Evolutionary conservation across 2,888 invertebrate genomes (phyloP).

Genomic region (Ormia ochracea): DNA sequence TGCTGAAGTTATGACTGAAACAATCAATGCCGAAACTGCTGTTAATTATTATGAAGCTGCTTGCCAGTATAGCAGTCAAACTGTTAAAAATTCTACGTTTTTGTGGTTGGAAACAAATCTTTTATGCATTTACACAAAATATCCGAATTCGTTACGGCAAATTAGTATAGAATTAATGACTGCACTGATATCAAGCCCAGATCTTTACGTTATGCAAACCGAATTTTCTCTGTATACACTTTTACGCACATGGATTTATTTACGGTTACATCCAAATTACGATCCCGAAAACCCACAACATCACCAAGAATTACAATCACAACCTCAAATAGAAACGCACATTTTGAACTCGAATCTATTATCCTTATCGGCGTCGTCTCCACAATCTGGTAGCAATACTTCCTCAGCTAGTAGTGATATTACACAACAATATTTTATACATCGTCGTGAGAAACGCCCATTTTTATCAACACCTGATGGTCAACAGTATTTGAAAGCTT

Average conservation of each 20-base stretch:
- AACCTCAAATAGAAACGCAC: constrained; percentile 24
- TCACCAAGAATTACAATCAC: constrained; percentile 64
- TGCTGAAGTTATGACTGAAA: constrained; percentile 84
- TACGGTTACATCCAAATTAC: constrained; percentile 78
- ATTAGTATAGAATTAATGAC: constrained; percentile 83
- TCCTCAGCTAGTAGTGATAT: constrained; percentile 68
- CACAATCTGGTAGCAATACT: constrained; percentile 50
- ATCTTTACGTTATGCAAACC: constrained; percentile 86
- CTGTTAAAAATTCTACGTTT: constrained; percentile 81
- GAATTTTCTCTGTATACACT: constrained; percentile 86
- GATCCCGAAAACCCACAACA: constrained; percentile 74
- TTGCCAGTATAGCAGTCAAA: constrained; percentile 82
- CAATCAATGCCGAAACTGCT: constrained; percentile 84
- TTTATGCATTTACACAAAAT: constrained; percentile 80
- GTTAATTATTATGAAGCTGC: constrained; percentile 83
- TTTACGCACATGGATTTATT: constrained; percentile 83
- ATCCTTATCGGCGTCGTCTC: not conserved
- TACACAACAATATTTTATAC: constrained; percentile 71
- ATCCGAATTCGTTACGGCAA: constrained; percentile 79
- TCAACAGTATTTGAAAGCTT: constrained; percentile 80
- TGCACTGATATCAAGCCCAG: constrained; percentile 80
- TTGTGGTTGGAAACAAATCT: constrained; percentile 85
- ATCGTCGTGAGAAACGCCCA: constrained; percentile 76
- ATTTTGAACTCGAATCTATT: not conserved
- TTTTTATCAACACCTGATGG: constrained; percentile 81